Conservation (phyloP, 2,888 invertebrate species). For the Silvanus unidentatus region DNA sequence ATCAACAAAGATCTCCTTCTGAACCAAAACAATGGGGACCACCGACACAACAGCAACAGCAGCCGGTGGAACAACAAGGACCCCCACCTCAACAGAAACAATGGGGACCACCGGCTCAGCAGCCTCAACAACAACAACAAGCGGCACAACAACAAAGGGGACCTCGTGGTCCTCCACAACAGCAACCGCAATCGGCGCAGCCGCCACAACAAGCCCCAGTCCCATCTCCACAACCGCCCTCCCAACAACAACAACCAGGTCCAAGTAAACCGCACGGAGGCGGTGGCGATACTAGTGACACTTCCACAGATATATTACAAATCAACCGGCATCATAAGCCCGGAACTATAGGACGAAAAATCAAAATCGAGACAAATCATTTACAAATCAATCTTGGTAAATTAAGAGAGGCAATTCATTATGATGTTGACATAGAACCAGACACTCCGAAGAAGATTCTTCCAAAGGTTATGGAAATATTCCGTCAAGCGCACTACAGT, state of each 20-base stretch:
- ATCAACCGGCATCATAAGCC: constrained; percentile 15
- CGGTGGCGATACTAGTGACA: too few species aligned
- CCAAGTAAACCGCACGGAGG: constrained; percentile 1
- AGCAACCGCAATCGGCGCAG: constrained; percentile 4
- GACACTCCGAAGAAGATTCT: constrained; percentile 63
- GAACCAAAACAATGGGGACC: constrained; percentile 6
- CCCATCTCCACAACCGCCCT: neutral
- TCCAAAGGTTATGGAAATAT: constrained; percentile 43
- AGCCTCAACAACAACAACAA: constrained; percentile 12
- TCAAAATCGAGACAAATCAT: constrained; percentile 56
- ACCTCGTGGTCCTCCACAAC: constrained; percentile 7
- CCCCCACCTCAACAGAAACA: constrained; percentile 2
- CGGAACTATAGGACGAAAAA: constrained; percentile 43
- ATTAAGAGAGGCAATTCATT: constrained; percentile 58
- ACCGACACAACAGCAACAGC: constrained; percentile 9
- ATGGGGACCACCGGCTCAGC: constrained; percentile 12
- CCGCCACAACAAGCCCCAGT: neutral
- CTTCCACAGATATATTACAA: too few species aligned
- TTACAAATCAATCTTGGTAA: constrained; percentile 41
- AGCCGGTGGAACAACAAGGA: constrained; percentile 9
- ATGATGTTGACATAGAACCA: constrained; percentile 71
- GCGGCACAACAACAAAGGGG: constrained; percentile 14
- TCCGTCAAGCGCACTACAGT: constrained; percentile 41
- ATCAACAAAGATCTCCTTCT: constrained; percentile 7
- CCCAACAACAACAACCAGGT: constrained; percentile 3